Conservation (phyloP, 2,113 vertebrate species). For the Limanda limanda region DNA sequence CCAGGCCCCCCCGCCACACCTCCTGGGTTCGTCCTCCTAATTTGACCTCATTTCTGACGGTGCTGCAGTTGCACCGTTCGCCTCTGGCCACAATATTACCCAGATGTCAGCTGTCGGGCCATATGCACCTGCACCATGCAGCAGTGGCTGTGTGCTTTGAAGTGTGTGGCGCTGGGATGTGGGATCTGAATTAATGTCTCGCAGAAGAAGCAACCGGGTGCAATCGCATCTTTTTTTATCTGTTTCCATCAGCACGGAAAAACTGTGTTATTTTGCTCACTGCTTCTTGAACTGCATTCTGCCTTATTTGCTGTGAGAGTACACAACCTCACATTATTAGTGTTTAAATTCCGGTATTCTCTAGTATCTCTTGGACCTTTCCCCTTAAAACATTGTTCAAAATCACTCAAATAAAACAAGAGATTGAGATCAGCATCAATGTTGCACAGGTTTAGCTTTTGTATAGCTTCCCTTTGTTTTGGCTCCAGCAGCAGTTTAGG, state of each 20-base stretch:
- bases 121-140: constrained; percentile 44
- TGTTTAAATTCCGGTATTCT: background rate
- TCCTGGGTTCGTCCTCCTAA: constrained; percentile 40
- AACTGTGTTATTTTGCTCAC: background rate
- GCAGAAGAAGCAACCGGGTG: constrained; percentile 8
- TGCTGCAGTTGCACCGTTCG: constrained; percentile 13
- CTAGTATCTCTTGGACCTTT: background rate
- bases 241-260: background rate
- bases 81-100: constrained; percentile 30
- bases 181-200: constrained; percentile 35
- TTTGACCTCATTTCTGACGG: constrained; percentile 58
- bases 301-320: no score
- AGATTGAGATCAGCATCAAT: constrained; percentile 10
- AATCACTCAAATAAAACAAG: background rate
- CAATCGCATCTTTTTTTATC: background rate
- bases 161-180: constrained; percentile 15
- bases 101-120: constrained; percentile 40
- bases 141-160: constrained; percentile 8
- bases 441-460: constrained; percentile 10
- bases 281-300: background rate
- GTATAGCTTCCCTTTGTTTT: constrained; percentile 8
- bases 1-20: constrained; percentile 21
- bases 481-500: constrained; percentile 27
- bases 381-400: background rate
- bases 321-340: background rate